Evolutionary conservation across 2,113 vertebrate genomes (phyloP).

Genomic region (Halichoerus grypus): DNA sequence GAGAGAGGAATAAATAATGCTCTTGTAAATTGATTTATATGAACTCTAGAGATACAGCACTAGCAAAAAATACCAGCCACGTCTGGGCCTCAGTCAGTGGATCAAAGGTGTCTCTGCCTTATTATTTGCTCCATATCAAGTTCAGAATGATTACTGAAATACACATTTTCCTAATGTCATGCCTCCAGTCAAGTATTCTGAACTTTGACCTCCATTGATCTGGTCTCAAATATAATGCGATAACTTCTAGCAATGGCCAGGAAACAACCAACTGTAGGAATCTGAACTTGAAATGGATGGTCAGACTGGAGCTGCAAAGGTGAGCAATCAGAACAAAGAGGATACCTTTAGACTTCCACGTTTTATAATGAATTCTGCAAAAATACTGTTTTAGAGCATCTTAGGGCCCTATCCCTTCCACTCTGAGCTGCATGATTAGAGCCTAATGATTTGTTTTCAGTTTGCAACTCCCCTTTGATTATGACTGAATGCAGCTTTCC

Average conservation of each 20-base stretch:
- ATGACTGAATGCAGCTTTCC: neutral
- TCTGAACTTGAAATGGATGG: neutral
- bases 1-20: slow-evolving; percentile 79
- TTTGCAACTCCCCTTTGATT: neutral
- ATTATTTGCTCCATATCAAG: slow-evolving; percentile 24
- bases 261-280: neutral
- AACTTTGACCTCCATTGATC: neutral
- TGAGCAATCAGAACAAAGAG: neutral
- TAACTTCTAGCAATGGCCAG: neutral
- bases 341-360: neutral
- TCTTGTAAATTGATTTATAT: slow-evolving; percentile 79
- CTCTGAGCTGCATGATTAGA: neutral
- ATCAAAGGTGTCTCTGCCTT: slow-evolving; percentile 55
- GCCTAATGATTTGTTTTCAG: neutral
- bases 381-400: neutral
- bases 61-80: slow-evolving; percentile 31
- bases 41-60: slow-evolving; percentile 63
- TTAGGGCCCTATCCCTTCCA: neutral
- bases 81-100: neutral
- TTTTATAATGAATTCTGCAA: neutral
- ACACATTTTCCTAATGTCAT: neutral
- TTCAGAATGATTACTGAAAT: neutral
- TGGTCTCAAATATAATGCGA: neutral
- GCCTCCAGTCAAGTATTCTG: neutral
- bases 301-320: neutral